Conservation (phyloP, 2,113 vertebrate genomes). For the Callospermophilus lateralis region DNA sequence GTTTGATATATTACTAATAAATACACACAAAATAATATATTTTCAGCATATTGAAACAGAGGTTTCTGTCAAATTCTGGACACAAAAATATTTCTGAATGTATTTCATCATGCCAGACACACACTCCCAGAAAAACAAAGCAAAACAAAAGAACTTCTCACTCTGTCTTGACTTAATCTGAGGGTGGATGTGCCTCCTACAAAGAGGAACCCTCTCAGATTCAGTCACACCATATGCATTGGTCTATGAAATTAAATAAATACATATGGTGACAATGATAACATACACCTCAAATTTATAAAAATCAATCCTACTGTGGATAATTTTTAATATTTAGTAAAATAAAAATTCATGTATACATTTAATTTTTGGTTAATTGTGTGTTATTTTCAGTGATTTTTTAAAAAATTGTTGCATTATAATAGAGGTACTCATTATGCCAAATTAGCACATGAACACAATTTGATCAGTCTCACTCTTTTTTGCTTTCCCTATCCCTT, state of each 20-base stretch:
- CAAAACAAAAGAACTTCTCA: not conserved
- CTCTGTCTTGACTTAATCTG: not conserved
- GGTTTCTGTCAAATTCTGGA: not conserved
- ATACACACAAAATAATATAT: not conserved
- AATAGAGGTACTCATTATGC: too few species aligned
- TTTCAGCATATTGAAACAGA: conserved; percentile 1
- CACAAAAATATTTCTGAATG: not conserved
- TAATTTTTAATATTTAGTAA: not conserved
- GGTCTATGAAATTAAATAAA: not conserved
- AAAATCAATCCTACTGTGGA: not conserved
- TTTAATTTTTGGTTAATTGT: not conserved
- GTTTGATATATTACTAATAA: not conserved
- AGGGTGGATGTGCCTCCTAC: not conserved
- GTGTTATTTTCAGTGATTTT: not conserved
- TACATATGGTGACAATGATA: not conserved
- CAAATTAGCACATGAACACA: too few species aligned
- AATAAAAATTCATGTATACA: not conserved
- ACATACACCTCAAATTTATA: not conserved
- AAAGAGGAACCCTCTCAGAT: not conserved
- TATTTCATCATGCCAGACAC: not conserved
- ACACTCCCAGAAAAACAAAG: not conserved
- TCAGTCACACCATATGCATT: not conserved
- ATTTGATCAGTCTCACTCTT: too few species aligned
- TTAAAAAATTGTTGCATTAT: too few species aligned
- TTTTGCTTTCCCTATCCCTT: not conserved